Evolutionary conservation across 2,888 invertebrate species (phyloP), one percentile per base, ranked within the genome.

Genomic region (Strigamia maritima): DNA sequence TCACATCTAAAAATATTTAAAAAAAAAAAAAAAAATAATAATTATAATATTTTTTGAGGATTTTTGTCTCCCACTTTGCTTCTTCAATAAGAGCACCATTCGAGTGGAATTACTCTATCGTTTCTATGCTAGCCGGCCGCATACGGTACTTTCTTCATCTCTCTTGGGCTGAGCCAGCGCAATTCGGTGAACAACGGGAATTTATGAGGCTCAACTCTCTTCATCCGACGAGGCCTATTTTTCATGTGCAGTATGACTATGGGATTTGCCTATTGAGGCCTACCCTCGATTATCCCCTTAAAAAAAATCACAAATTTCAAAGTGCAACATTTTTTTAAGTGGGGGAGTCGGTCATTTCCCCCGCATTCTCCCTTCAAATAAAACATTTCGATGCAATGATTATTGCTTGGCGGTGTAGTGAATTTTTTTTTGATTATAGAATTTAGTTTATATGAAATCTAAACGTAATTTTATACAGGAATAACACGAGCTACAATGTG

Each of bases 71-170:
- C 26, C 26, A 26, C 65, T 65, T 65, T 65, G 26, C 65, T 26
- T n/a, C 26, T 65, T 65, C 65, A 65, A 65, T 65, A 65, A 22
- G 65, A 65, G 22, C 22, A 12, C 65, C 65, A 26, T 26, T 26
- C 65, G 26, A 65, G 24, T 65, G 65, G 65, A 65, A 65, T 65
- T 65, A 65, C 65, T 65, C 65, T 26, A 65, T 65, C 26, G 65
- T 26, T 65, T 65, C 65, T 26, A 26, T 26, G 24, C 65, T 65
- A 26, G 22, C 65, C 19, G 22, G 24, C 65, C 65, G 22, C 24
- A 65, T 65, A n/a, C n/a, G n/a, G n/a, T n/a, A 65, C 65, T 65
- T 65, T 65, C 65, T 65, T n/a, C 65, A 65, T 65, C 26, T 65
- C 65, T 26, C 65, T n/a, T 12, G 24, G 65, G 65, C 22, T 22